Percentiles rank a stretch among this genome's conserved stretches.
Evolutionary conservation across 1,140 invertebrate species (phyloP).

Genomic region (Drosophila mauritiana): DNA sequence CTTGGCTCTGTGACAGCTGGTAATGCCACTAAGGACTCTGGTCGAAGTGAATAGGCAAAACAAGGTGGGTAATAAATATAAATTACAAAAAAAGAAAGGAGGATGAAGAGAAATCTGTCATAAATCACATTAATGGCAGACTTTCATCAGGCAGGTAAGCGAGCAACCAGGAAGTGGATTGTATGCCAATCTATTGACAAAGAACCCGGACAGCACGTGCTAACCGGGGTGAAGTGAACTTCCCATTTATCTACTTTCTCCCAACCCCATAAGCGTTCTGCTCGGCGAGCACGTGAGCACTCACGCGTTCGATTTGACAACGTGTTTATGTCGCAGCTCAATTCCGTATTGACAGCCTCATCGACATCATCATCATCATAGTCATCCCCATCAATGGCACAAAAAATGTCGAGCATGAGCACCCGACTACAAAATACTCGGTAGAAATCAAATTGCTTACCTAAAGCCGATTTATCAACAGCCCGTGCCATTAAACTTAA

Average conservation of each 20-base stretch:
- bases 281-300: slow-evolving; percentile 59
- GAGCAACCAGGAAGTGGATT: slow-evolving; percentile 32
- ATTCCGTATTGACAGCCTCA: slow-evolving; percentile 76
- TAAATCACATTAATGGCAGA: slow-evolving; percentile 65
- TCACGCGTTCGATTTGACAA: slow-evolving; percentile 78
- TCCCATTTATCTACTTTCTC: slow-evolving; percentile 1
- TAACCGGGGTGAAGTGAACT: slow-evolving; percentile 23
- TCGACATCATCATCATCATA: slow-evolving; percentile 30
- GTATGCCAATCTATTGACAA: slow-evolving; percentile 45
- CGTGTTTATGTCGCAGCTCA: slow-evolving; percentile 77
- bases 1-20: slow-evolving; percentile 32
- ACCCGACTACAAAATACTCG: slow-evolving; percentile 5
- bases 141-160: slow-evolving; percentile 48
- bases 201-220: slow-evolving; percentile 31
- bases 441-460: not conserved
- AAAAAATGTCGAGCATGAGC: slow-evolving; percentile 29
- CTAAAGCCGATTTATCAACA: not conserved
- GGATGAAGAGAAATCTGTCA: slow-evolving; percentile 46
- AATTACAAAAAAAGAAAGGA: slow-evolving; percentile 28
- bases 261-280: slow-evolving; percentile 10
- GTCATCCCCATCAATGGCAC: slow-evolving; percentile 52
- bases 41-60: slow-evolving; percentile 26
- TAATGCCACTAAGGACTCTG: slow-evolving; percentile 19
- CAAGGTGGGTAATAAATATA: slow-evolving; percentile 58
- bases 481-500: too few species aligned